Evolutionary conservation across 2,888 invertebrate species (phyloP).

Genomic region (Esperia sulphurella): DNA sequence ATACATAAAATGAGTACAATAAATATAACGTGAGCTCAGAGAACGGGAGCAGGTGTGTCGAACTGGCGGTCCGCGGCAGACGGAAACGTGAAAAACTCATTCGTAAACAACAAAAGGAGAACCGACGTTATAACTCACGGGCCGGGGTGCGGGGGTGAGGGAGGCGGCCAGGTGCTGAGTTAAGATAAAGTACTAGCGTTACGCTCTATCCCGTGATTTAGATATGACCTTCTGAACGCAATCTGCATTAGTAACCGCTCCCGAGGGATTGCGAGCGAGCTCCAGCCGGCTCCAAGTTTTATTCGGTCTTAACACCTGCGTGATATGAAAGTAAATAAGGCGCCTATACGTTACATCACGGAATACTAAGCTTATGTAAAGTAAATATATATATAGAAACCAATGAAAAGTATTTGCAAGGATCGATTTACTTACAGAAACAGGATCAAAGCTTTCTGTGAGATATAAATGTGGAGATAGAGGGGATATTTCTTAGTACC

Average conservation of each 20-base stretch:
- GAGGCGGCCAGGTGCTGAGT: constrained; percentile 60
- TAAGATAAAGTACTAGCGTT: constrained; percentile 69
- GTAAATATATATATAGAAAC: not conserved
- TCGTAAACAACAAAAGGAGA: constrained; percentile 70
- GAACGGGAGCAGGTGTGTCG: constrained; percentile 64
- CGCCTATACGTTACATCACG: not conserved
- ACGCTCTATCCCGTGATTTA: constrained; percentile 69
- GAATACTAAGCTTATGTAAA: constrained; percentile 2
- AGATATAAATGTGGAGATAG: too few relatives aligned
- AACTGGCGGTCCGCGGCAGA: constrained; percentile 49
- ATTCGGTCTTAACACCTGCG: constrained; percentile 46
- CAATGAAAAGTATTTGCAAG: not conserved
- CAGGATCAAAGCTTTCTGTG: too few relatives aligned
- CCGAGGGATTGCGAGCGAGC: constrained; percentile 22
- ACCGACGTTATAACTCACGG: constrained; percentile 56
- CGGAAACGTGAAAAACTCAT: constrained; percentile 69
- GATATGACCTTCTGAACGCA: constrained; percentile 70
- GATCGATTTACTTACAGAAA: too few relatives aligned
- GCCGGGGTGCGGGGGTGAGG: constrained; percentile 23
- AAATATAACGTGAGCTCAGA: constrained; percentile 42
- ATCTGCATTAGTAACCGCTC: constrained; percentile 64
- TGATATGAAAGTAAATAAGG: constrained; percentile 28
- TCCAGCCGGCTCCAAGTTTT: constrained; percentile 26
- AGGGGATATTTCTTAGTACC: too few relatives aligned
- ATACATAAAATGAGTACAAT: constrained; percentile 55